Evolutionary conservation across 1,140 invertebrate species (phyloP), one percentile per base, ranked within the genome.

Genomic region (Uloborus diversus): DNA sequence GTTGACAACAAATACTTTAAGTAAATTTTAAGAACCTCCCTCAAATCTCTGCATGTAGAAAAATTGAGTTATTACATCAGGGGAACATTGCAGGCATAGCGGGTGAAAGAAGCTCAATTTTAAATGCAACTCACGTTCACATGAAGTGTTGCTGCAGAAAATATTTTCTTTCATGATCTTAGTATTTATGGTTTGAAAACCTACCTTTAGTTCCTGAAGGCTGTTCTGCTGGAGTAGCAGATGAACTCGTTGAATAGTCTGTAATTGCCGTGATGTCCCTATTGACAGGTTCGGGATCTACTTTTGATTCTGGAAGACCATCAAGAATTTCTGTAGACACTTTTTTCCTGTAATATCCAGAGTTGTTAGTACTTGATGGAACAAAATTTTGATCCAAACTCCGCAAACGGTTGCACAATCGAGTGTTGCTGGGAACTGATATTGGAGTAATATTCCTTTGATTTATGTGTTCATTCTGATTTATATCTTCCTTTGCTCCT

Each of bases 151-250:
- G n/a, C n/a, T n/a, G n/a, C n/a, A n/a, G n/a, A n/a, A n/a, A n/a
- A n/a, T n/a, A n/a, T n/a, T n/a, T n/a, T n/a, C n/a, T n/a, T n/a
- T n/a, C n/a, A n/a, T n/a, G n/a, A n/a, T n/a, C n/a, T n/a, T n/a
- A n/a, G n/a, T 53, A 53, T n/a, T 53, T n/a, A 53, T 53, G 20
- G 23, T n/a, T 53, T n/a, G n/a, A 53, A 53, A 53, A n/a, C 49
- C 3, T 53, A 53, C 49, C 49, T 53, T 53, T 53, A 20, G 49
- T 20, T 17, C 7, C n/a, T 5, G 49, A 7, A 20, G 37, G 37
- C 7, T 53, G 49, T 20, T 53, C 49, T n/a, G 23, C 20, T 53
- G 17, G 37, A 42, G 37, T 42, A 13, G 37, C 2, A 42, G 17
- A 17, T 42, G 9, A 7, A 7, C 7, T 7, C 37, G 17, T 7